Evolutionary conservation across 1,140 invertebrate genomes (phyloP).

Genomic region (Piezodorus guildinii): DNA sequence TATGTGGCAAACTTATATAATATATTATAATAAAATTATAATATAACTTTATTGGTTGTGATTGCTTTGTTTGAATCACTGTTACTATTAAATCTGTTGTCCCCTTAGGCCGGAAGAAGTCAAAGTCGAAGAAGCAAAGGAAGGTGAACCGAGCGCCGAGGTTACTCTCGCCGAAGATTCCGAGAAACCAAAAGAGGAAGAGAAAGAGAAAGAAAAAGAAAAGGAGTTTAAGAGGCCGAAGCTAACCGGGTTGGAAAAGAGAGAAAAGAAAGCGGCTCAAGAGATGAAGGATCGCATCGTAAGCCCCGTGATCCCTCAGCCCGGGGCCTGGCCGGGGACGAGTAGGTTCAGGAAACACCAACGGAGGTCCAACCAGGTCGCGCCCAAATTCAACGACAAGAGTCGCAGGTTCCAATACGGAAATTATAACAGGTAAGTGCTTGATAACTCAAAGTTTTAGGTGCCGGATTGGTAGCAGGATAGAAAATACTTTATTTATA

Average conservation of each 20-base stretch:
- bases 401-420: slow-evolving; percentile 79
- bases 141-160: slow-evolving; percentile 3
- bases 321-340: slow-evolving; percentile 51
- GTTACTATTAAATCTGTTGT: not conserved
- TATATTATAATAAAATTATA: too few relatives aligned
- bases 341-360: slow-evolving; percentile 37
- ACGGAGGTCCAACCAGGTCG: slow-evolving; percentile 28
- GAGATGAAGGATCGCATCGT: slow-evolving; percentile 74
- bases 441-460: too few relatives aligned
- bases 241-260: slow-evolving; percentile 6
- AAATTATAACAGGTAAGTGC: slow-evolving; percentile 90
- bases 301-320: slow-evolving; percentile 80
- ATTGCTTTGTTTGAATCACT: too few relatives aligned
- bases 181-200: not conserved
- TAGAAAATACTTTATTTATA: too few relatives aligned
- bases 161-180: not conserved
- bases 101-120: not conserved
- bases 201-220: slow-evolving; percentile 8
- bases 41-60: too few relatives aligned
- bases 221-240: not conserved
- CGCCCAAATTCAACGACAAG: slow-evolving; percentile 60
- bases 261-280: slow-evolving; percentile 10
- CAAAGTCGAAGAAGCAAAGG: not conserved
- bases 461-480: too few relatives aligned
- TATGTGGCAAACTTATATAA: too few relatives aligned